Conservation (phyloP, 2,888 invertebrate species). For the Leucophora obtusa region DNA sequence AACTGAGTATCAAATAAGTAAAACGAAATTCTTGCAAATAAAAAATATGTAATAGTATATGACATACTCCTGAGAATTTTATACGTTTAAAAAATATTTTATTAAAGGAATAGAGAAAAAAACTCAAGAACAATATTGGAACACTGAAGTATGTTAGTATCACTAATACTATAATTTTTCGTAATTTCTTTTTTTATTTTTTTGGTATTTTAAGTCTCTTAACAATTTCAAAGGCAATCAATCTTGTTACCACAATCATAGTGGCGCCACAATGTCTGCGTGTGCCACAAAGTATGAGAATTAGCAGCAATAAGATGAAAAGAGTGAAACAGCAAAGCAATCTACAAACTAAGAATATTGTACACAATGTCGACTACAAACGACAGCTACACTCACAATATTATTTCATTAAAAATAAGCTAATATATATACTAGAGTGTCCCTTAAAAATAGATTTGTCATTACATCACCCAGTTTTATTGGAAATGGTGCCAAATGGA, state of each 20-base stretch:
- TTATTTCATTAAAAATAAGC: no score
- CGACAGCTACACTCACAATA: no score
- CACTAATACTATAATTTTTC: conserved; percentile 25
- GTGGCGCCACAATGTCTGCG: conserved; percentile 61
- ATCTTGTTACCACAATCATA: conserved; percentile 60
- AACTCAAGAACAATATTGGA: conserved; percentile 31
- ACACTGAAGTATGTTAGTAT: conserved; percentile 10
- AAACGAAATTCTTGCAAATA: background rate
- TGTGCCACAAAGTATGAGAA: conserved; percentile 41
- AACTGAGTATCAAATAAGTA: background rate
- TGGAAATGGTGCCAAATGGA: no score
- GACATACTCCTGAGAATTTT: conserved; percentile 32
- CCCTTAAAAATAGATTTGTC: no score
- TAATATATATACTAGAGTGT: no score
- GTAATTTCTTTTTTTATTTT: conserved; percentile 14
- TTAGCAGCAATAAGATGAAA: background rate
- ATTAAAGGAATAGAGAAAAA: background rate
- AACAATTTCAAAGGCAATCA: conserved; percentile 61
- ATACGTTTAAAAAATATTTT: conserved; percentile 6
- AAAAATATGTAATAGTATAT: conserved; percentile 17
- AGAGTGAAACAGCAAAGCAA: background rate
- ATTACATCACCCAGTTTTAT: no score
- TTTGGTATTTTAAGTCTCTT: conserved; percentile 42
- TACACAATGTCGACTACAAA: no score
- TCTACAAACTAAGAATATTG: background rate